phyloP scores from a whole-genome alignment of 2,888 invertebrate genomes.

The Epistrophella euchroma region DNA sequence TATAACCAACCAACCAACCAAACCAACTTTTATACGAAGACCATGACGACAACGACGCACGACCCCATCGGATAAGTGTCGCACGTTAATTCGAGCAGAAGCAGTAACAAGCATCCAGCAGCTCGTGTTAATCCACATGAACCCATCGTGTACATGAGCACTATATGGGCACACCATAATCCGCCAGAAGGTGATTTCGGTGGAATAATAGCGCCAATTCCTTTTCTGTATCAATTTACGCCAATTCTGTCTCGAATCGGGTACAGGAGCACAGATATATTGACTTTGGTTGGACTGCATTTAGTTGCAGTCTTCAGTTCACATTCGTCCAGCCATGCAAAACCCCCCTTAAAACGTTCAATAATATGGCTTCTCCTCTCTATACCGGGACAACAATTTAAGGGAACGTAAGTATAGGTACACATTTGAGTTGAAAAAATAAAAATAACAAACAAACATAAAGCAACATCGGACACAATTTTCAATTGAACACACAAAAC shows the following conservation, averaged over 20 bases:
- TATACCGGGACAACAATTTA: constrained; percentile 40
- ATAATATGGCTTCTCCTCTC: constrained; percentile 18
- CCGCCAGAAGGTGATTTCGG: constrained; percentile 54
- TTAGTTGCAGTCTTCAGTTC: constrained; percentile 34
- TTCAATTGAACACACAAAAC: constrained; percentile 74
- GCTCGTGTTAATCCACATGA: constrained; percentile 75
- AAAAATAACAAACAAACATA: constrained; percentile 16
- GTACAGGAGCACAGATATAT: constrained; percentile 29
- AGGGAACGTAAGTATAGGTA: constrained; percentile 51
- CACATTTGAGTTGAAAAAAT: constrained; percentile 8
- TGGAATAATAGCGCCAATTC: constrained; percentile 72
- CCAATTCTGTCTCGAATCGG: constrained; percentile 61
- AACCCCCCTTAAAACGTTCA: constrained; percentile 52
- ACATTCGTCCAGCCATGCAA: constrained; percentile 49
- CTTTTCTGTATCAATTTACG: constrained; percentile 75
- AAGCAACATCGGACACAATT: constrained; percentile 50
- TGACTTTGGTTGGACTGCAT: constrained; percentile 42
- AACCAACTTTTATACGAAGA: background rate
- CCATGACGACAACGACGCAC: constrained; percentile 53
- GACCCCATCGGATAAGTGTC: constrained; percentile 74
- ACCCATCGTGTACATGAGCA: constrained; percentile 64
- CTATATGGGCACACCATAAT: constrained; percentile 52
- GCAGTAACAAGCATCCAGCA: constrained; percentile 71
- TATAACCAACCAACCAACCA: background rate
- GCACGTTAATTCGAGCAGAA: constrained; percentile 75